Base-by-base conservation (phyloP, 2,797 vertebrate species). In the Enteromius radiatus region DNA sequence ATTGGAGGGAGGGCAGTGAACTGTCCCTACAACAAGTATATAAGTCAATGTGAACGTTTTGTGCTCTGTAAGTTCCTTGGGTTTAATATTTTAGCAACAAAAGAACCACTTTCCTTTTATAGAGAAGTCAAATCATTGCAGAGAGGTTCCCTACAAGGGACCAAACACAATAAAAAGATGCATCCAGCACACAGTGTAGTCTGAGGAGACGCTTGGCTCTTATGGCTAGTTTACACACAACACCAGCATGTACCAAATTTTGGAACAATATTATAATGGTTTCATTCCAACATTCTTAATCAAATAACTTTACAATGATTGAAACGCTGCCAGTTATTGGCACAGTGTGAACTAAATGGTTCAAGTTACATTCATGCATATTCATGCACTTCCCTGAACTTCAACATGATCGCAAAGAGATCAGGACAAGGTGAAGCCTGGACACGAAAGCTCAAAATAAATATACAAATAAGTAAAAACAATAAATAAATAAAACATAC, bases 91-190 rank as follows among this genome's bases (percentile, higher is more conserved):
- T 76, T 43, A 41, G 52, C n/a, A 52, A 78, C 12, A 38, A 52
- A 78, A 65, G 31, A 64, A 15, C 28, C 59, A 5, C 31, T 52
- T 78, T 65, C 21, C 61, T 78, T 38, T 36, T 33, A 65, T 77
- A 36, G 31, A 0, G 23, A 47, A 15, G 10, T 67, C 23, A 76
- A 70, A 54, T 65, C 70, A 82, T 4, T 19, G 45, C 64, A 59
- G 33, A 33, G 17, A 69, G 71, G 26, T 47, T 80, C 77, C 68
- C 1, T 3, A 84, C 68, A 86, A 85, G 81, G 76, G 63, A 14
- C 43, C 69, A 65, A 23, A 49, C 3, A 23, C 76, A 85, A 15
- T 67, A 78, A 82, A 84, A 76, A 85, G 70, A 38, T 43, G 23
- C 74, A 49, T 43, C 21, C 14, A 45, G 49, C 23, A 47, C 28